A percentile compares a stretch with the other conserved stretches of the same genome.
These are phyloP conservation scores for Luperina nickerlii DNA, from an alignment of 2,888 invertebrate species.

Conservation along the genomic window DNA sequence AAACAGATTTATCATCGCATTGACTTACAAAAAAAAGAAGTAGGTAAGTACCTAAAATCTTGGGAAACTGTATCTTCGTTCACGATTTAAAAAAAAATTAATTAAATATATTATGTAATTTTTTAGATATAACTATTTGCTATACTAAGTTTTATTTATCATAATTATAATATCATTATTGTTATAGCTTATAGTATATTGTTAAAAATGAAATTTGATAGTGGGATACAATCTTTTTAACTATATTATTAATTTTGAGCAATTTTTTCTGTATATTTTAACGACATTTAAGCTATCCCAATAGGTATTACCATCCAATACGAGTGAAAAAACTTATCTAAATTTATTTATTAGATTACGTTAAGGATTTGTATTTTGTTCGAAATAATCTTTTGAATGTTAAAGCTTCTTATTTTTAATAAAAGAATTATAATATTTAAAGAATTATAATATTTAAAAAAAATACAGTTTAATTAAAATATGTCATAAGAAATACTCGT, in stretches of 20 bases:
- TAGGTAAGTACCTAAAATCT: background rate
- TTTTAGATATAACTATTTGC: background rate
- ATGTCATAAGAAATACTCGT: background rate
- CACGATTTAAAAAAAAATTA: background rate
- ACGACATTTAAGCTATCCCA: background rate
- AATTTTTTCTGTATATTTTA: background rate
- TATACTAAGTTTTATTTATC: slow-evolving; percentile 14
- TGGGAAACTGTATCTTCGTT: slow-evolving; percentile 9
- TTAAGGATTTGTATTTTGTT: background rate
- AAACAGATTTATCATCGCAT: too few relatives aligned
- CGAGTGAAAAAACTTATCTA: background rate
- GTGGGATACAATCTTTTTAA: slow-evolving; percentile 75
- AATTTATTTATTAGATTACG: background rate
- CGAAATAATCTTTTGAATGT: background rate
- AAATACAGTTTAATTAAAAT: background rate
- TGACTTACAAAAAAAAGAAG: background rate
- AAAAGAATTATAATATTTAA: too few relatives aligned
- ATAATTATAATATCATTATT: slow-evolving; percentile 11
- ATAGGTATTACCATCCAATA: background rate
- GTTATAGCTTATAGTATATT: background rate
- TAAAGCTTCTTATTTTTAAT: background rate
- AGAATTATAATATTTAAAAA: background rate
- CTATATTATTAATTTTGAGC: slow-evolving; percentile 1
- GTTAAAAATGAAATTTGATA: slow-evolving; percentile 69
- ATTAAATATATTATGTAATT: background rate